Base-by-base conservation (phyloP, 2,888 invertebrate species). In the Melieria omissa region DNA sequence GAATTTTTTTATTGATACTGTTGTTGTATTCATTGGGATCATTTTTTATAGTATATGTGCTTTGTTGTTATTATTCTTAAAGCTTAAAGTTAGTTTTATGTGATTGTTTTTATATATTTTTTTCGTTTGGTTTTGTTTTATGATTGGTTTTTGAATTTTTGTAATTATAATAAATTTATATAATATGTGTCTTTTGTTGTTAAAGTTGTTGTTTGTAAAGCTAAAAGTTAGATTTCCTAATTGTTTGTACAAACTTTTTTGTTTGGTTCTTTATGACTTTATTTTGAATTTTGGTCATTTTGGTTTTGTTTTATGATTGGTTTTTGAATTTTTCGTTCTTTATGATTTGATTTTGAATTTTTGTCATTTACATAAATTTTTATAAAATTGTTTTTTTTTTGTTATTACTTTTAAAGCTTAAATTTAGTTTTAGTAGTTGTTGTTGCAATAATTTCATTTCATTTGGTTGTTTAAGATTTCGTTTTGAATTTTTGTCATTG, bases 321-420 rank as follows among this genome's bases (percentile, higher is more conserved):
- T 45, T 63, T n/a, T 63, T 14, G 12, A 42, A 46, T 65, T 49
- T n/a, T 65, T 55, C 14, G 55, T 42, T 65, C 29, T 52, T 49
- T 29, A 29, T 29, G 29, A 29, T 29, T 29, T 2, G 2, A 3
- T 29, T 29, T 2, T 29, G 29, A 29, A 29, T 29, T 29, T 29
- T 29, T 29, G 29, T 29, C 29, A 29, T 49, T 49, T 49, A 49
- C 49, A 2, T 49, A 49, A 2, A 49, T 49, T 49, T 49, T 49
- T 49, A 49, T 49, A 2, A 10, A 3, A 3, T 49, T 49, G 0
- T 3, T 10, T 49, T 49, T 49, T 49, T 10, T 49, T 49, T 49
- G 12, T 49, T 5, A 8, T 54, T 14, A 14, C 6, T 54, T 9
- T 14, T 8, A 14, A 14, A 14, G 14, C 14, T 54, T 54, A 4